A percentile compares a stretch with the other conserved stretches of the same genome.
phyloP scores from a whole-genome alignment of 2,888 invertebrate genomes.

The Lithophane socia region DNA sequence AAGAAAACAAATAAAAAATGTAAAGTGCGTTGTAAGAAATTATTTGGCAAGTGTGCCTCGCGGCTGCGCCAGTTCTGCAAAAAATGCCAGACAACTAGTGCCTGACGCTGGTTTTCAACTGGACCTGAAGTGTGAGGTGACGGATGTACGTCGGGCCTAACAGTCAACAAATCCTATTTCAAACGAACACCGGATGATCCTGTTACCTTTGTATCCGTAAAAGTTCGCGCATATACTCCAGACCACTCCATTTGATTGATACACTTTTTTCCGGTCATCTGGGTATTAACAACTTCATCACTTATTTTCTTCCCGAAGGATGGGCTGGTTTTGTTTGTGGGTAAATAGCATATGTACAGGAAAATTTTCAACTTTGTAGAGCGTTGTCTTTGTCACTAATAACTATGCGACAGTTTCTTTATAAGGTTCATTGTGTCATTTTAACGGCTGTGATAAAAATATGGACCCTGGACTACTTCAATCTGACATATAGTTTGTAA shows the following conservation, averaged over 20 bases:
- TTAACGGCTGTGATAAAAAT: no score
- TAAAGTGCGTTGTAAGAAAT: no score
- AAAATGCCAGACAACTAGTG: no score
- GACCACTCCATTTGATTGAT: conserved; percentile 52
- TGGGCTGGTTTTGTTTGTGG: conserved; percentile 16
- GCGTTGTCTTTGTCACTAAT: background rate
- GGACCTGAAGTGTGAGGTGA: no score
- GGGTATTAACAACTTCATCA: conserved; percentile 42
- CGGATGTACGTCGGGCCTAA: background rate
- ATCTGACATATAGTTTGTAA: no score
- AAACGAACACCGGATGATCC: conserved; percentile 18
- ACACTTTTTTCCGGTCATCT: conserved; percentile 34
- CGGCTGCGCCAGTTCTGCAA: no score
- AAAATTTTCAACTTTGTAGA: background rate
- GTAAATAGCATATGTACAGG: conserved; percentile 1
- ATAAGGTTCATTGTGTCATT: no score
- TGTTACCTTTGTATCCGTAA: conserved; percentile 37
- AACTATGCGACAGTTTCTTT: background rate
- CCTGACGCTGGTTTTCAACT: no score
- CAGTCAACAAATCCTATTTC: conserved; percentile 18
- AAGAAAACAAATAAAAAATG: no score
- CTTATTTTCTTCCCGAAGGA: conserved; percentile 26
- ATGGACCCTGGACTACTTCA: no score
- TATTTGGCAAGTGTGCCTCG: no score
- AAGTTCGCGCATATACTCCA: conserved; percentile 13